Percentiles rank a stretch among this genome's conserved stretches.
phyloP scores from a whole-genome alignment of 2,888 invertebrate species.

The Drosophila atripex region DNA sequence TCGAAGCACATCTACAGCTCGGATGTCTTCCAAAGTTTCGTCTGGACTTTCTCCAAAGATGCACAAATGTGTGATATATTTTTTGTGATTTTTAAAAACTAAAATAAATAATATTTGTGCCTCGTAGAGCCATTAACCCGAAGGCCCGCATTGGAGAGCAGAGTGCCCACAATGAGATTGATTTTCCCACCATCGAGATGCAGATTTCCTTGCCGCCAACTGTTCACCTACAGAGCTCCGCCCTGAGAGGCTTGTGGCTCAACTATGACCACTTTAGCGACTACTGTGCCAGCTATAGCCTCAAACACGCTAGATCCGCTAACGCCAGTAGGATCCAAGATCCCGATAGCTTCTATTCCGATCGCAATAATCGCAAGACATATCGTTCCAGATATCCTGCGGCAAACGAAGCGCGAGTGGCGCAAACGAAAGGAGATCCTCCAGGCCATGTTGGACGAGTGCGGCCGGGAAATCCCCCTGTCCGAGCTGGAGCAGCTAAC shows the following conservation, averaged over 20 bases:
- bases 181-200: conserved; percentile 84
- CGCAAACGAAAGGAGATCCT: conserved; percentile 83
- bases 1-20: conserved; percentile 82
- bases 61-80: conserved; percentile 73
- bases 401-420: conserved; percentile 83
- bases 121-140: conserved; percentile 68
- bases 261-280: conserved; percentile 86
- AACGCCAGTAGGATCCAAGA: conserved; percentile 66
- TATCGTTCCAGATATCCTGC: conserved; percentile 73
- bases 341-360: no score
- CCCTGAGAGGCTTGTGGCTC: conserved; percentile 85
- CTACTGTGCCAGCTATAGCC: conserved; percentile 81
- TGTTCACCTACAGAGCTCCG: conserved; percentile 83
- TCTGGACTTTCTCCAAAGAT: conserved; percentile 82
- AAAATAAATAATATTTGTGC: background rate
- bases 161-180: conserved; percentile 82
- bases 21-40: conserved; percentile 81
- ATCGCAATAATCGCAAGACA: background rate
- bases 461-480: conserved; percentile 75
- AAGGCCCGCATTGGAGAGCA: conserved; percentile 81
- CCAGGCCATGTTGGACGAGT: conserved; percentile 82
- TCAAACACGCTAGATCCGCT: conserved; percentile 68
- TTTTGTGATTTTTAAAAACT: background rate
- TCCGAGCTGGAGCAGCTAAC: conserved; percentile 72
- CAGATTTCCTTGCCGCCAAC: conserved; percentile 84